phyloP scores from a whole-genome alignment of 2,888 invertebrate genomes.

The Drosophila quinaria region DNA sequence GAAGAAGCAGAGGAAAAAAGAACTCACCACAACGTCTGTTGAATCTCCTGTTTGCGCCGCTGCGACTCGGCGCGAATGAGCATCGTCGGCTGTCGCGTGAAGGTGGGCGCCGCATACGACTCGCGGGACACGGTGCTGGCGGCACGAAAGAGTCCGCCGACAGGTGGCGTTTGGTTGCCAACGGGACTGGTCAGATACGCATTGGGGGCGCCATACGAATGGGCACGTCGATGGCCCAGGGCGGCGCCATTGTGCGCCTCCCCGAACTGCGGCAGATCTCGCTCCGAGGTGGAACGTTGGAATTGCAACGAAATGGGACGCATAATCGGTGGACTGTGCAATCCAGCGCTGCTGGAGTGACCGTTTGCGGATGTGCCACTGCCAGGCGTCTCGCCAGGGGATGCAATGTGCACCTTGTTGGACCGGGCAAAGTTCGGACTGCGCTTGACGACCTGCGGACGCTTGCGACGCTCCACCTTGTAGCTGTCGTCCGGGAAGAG shows the following conservation, averaged over 20 bases:
- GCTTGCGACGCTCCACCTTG: constrained; percentile 78
- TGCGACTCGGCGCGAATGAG: constrained; percentile 83
- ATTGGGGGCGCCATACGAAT: constrained; percentile 83
- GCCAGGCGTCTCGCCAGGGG: constrained; percentile 11
- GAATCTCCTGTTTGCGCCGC: constrained; percentile 82
- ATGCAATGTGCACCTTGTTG: constrained; percentile 63
- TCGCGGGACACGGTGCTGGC: constrained; percentile 81
- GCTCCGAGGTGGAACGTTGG: constrained; percentile 84
- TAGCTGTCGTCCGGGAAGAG: constrained; percentile 64
- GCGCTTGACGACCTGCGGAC: constrained; percentile 82
- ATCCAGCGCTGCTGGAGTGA: background rate
- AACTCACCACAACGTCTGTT: constrained; percentile 81
- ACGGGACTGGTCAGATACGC: constrained; percentile 72
- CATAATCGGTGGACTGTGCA: constrained; percentile 43
- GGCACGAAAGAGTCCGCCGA: constrained; percentile 68
- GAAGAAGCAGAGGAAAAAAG: background rate
- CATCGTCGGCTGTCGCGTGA: constrained; percentile 82
- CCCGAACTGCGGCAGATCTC: constrained; percentile 77
- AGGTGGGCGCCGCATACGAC: constrained; percentile 84
- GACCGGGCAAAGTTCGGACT: constrained; percentile 82
- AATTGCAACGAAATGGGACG: constrained; percentile 82
- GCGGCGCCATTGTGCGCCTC: constrained; percentile 34
- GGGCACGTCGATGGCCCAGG: constrained; percentile 83
- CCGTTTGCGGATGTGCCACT: constrained; percentile 24
- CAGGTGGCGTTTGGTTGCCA: constrained; percentile 39